A percentile compares a stretch with the other conserved stretches of the same genome.
Evolutionary conservation across 2,113 vertebrate genomes (phyloP).

Genomic region (Oenanthe melanoleuca): DNA sequence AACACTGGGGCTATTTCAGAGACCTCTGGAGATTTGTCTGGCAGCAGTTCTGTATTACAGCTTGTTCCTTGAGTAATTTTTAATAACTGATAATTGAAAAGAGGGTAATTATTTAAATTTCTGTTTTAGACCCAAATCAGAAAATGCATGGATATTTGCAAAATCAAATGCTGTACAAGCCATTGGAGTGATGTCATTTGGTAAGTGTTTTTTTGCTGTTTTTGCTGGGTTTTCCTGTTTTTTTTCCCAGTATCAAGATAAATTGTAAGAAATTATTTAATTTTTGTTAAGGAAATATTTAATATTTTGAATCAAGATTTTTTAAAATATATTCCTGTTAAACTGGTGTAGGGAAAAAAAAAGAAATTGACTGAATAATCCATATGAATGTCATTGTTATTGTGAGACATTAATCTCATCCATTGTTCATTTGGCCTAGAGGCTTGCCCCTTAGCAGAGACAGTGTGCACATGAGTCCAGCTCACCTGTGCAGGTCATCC

Average conservation of each 20-base stretch:
- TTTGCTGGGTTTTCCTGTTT: background rate
- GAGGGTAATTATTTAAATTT: background rate
- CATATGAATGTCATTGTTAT: background rate
- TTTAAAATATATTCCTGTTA: background rate
- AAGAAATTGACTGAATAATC: background rate
- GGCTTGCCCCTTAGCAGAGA: background rate
- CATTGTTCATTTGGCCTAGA: background rate
- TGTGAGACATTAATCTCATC: background rate
- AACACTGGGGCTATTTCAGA: background rate
- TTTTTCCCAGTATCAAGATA: background rate
- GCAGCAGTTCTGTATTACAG: background rate
- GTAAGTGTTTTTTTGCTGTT: constrained; percentile 71
- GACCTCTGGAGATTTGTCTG: background rate
- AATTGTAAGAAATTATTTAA: background rate
- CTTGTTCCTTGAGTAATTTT: background rate
- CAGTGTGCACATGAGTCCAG: background rate
- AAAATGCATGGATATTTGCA: constrained; percentile 90
- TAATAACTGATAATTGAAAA: background rate
- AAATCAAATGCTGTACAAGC: constrained; percentile 89
- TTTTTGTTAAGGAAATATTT: background rate
- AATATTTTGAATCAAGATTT: background rate
- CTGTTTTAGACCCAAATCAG: constrained; percentile 81
- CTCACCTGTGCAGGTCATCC: background rate
- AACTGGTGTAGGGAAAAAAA: background rate
- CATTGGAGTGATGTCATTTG: constrained; percentile 93